These are phyloP conservation scores for Latrodectus elegans DNA, from an alignment of 2,888 invertebrate species.

Conservation along the genomic window DNA sequence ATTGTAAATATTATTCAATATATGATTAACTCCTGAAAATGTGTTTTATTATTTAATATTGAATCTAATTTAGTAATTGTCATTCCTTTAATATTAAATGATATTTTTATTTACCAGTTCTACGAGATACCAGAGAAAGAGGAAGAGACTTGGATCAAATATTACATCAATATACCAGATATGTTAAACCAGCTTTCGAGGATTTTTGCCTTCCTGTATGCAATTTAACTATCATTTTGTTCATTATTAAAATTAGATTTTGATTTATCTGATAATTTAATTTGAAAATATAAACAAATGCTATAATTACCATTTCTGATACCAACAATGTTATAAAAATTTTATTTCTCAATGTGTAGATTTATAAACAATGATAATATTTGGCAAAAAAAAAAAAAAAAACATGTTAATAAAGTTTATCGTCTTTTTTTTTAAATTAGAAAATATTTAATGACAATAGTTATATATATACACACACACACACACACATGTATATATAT, in stretches of 20 bases:
- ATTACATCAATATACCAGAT: conserved; percentile 96
- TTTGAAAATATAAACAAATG: no score
- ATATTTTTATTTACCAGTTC: conserved; percentile 80
- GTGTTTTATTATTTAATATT: background rate
- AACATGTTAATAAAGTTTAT: no score
- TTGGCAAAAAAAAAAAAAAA: no score
- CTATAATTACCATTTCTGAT: no score
- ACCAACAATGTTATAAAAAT: no score
- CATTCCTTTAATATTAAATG: conserved; percentile 37
- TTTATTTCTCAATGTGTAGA: no score
- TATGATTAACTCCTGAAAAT: background rate
- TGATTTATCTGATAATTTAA: background rate
- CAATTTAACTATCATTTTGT: conserved; percentile 70
- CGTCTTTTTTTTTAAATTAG: no score
- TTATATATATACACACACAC: no score
- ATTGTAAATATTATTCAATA: background rate
- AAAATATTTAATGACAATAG: no score
- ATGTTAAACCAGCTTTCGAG: conserved; percentile 99
- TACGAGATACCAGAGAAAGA: conserved; percentile 95
- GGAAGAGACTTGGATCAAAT: conserved; percentile 95
- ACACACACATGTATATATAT: no score
- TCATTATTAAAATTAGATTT: background rate
- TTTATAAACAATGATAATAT: no score
- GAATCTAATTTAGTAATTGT: background rate
- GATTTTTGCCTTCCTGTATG: conserved; percentile 97